Percentiles rank a stretch among this genome's conserved stretches.
Evolutionary conservation across 2,888 invertebrate species (phyloP).

Genomic region (Gandaritis pyraliata): DNA sequence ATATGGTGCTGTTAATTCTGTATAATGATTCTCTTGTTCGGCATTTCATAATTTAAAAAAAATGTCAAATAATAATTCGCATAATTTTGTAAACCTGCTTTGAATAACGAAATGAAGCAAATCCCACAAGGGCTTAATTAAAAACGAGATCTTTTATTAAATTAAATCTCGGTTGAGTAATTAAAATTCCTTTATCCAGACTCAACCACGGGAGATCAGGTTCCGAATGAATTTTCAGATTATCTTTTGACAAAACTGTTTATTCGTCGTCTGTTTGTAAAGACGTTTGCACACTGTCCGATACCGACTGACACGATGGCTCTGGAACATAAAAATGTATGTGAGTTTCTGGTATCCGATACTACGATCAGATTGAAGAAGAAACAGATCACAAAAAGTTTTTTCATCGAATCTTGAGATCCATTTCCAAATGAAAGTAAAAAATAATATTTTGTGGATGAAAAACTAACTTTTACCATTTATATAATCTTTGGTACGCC

Average conservation of each 20-base stretch:
- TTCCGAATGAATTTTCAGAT: conserved; percentile 39
- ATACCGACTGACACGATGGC: background rate
- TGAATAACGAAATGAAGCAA: conserved; percentile 23
- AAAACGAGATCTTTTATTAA: conserved; percentile 38
- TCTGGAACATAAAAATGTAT: too few species aligned
- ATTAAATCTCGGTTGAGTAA: conserved; percentile 36
- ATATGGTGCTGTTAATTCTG: background rate
- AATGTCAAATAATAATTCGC: background rate
- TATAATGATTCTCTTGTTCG: background rate
- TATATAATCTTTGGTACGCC: too few species aligned
- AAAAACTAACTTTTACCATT: too few species aligned
- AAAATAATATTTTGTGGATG: too few species aligned
- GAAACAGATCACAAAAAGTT: too few species aligned
- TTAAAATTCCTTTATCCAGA: conserved; percentile 39
- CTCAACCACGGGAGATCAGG: conserved; percentile 30
- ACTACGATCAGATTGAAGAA: too few species aligned
- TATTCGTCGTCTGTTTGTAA: conserved; percentile 17
- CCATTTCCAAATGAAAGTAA: too few species aligned
- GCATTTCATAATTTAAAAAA: too few species aligned
- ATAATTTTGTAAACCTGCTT: background rate
- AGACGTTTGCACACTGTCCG: conserved; percentile 16
- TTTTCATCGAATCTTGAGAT: too few species aligned
- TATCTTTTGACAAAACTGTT: conserved; percentile 31
- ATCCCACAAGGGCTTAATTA: conserved; percentile 40
- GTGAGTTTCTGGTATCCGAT: too few species aligned